Conservation (phyloP, 1,140 invertebrate genomes). For the Diabrotica virgifera region DNA sequence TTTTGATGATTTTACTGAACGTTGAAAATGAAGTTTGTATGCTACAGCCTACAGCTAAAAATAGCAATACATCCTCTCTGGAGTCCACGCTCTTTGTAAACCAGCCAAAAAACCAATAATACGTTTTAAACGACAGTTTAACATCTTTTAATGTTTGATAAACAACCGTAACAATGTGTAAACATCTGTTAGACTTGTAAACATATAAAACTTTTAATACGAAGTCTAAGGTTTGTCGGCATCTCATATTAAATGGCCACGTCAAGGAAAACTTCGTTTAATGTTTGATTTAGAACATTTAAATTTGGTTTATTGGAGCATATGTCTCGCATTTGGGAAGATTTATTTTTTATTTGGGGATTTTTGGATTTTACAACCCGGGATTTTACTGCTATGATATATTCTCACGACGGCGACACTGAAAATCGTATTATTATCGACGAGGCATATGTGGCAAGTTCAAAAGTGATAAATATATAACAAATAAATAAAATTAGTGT, state of each 20-base stretch:
- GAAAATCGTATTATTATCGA: too few species aligned
- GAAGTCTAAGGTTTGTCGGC: constrained; percentile 38
- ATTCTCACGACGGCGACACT: neutral
- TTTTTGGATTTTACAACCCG: constrained; percentile 9
- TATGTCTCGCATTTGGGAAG: constrained; percentile 30
- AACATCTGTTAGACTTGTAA: constrained; percentile 37
- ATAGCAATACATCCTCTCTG: constrained; percentile 23
- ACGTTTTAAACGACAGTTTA: constrained; percentile 19
- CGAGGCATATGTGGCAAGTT: too few species aligned
- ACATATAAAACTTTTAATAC: constrained; percentile 40
- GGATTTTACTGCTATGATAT: constrained; percentile 13
- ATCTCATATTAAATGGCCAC: constrained; percentile 24
- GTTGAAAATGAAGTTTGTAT: too few species aligned
- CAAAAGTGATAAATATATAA: too few species aligned
- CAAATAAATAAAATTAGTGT: too few species aligned
- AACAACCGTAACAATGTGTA: constrained; percentile 37
- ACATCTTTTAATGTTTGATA: constrained; percentile 39
- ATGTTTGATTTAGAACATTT: constrained; percentile 32
- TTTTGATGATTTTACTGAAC: too few species aligned
- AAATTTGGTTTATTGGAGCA: constrained; percentile 32
- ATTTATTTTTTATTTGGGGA: constrained; percentile 18
- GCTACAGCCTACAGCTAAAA: neutral
- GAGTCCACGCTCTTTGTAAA: constrained; percentile 21
- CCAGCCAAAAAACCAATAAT: constrained; percentile 27
- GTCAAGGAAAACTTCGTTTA: constrained; percentile 38